Evolutionary conservation across 2,888 invertebrate species (phyloP), one percentile per base, ranked within the genome.

Genomic region (Ormia ochracea): DNA sequence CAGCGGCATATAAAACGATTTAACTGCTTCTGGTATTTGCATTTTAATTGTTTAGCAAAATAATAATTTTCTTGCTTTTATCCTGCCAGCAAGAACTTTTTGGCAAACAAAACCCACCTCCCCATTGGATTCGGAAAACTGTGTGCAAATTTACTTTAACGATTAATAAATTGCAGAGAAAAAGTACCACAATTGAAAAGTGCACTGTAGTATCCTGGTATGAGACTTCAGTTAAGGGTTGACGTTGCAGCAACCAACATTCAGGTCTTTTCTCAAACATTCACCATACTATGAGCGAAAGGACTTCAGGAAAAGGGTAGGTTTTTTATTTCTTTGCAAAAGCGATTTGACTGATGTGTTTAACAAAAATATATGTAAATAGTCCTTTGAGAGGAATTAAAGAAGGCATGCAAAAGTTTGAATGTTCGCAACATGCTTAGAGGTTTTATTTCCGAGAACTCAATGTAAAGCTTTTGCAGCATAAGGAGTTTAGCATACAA

Each of bases 101-200:
- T n/a, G 43, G 28, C 52, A 50, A 61, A 61, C 59, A 56, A 59
- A 45, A 28, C 26, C 36, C 33, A 21, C 56, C 28, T 50, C 68
- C 33, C 38, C 38, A 17, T 52, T 41, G 5, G 43, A 21, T 65
- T n/a, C n/a, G 21, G 4, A 19, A 58, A 50, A 50, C 48, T 45
- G 52, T 61, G 28, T 70, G 63, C 69, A 70, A 66, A 66, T 75
- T 75, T 80, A 66, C 75, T 80, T 79, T 75, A 72, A 61, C 70
- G 79, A 61, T 72, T 66, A 75, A 66, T 61, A 38, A 54, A 70
- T 66, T 79, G 74, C 69, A 68, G 3, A 59, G n/a, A 52, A 48
- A 31, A 61, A 28, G n/a, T 43, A 65, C 33, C 2, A 26, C 26
- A 9, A 12, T 41, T 17, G 12, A 52, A 31, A 59, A 59, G 6